Evolutionary conservation across 2,113 vertebrate genomes (phyloP), one percentile per base, ranked within the genome.

Genomic region (Martes martes): DNA sequence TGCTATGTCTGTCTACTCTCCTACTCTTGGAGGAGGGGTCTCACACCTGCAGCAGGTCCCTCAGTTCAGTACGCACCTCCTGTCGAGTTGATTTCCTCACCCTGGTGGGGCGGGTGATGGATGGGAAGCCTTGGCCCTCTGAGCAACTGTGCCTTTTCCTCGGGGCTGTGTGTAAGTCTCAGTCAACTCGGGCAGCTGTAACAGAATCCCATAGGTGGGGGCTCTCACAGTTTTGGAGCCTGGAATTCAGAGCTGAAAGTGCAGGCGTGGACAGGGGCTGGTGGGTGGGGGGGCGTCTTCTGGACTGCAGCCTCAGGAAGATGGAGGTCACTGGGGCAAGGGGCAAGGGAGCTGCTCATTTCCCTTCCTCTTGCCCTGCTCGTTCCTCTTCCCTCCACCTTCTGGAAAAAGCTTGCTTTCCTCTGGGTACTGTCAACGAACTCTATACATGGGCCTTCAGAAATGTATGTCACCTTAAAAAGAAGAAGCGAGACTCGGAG

Each of bases 261-360:
- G n/a, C 52, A 23, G 18, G 33, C 0, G 1, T 15, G n/a, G 23
- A 23, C 2, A 36, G n/a, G 69, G 63, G 15, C 67, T 33, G 5
- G 33, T 10, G 24, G 0, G 15, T 33, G 0, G 63, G 15, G 39
- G 19, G 33, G 0, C 1, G 24, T 16, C 13, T 3, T n/a, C 42
- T 28, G 45, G 4, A 26, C 24, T 0, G 0, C 3, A 47, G 39
- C 36, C 90, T 59, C 1, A 18, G 24, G 36, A 21, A 7, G 57
- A 16, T 1, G 19, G 7, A 2, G 16, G 39, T 0, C 11, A 39
- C 45, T 4, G 0, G 24, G 1, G 6, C 7, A 1, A 31, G 24
- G 47, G 63, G 10, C 7, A 1, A 31, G 24, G 57, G 73, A 45
- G 84, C 78, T 76, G n/a, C 95, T 50, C 6, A 8, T 55, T 55